These are phyloP conservation scores for Otus sunia DNA, from an alignment of 2,113 vertebrate genomes.

Conservation along the genomic window DNA sequence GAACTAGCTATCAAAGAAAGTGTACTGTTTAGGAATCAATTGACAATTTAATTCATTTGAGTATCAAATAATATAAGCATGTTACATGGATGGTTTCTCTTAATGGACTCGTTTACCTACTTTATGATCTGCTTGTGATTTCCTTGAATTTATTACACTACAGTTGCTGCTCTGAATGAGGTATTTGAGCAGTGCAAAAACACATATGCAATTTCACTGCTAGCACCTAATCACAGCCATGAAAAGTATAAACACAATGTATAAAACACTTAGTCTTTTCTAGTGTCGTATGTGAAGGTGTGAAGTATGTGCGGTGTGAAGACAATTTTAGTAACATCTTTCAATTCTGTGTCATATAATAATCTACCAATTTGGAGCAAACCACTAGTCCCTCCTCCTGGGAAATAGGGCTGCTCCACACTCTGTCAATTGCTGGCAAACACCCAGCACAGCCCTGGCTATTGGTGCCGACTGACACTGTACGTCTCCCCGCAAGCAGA, in stretches of 20 bases:
- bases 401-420: background rate
- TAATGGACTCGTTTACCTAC: background rate
- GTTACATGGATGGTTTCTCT: background rate
- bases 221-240: background rate
- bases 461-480: background rate
- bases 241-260: background rate
- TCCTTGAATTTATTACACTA: background rate
- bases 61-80: background rate
- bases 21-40: background rate
- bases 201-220: background rate
- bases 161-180: background rate
- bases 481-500: background rate
- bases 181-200: background rate
- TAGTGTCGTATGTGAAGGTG: background rate
- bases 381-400: background rate
- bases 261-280: background rate
- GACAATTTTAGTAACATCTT: background rate
- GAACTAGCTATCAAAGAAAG: background rate
- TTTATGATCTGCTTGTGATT: background rate
- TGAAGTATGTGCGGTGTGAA: rapidly evolving
- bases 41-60: background rate
- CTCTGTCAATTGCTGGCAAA: background rate
- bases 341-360: background rate
- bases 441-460: background rate
- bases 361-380: background rate